Percentiles rank a stretch among this genome's conserved stretches.
phyloP scores from a whole-genome alignment of 2,797 vertebrate genomes.

The Rhyacichthys aspro region DNA sequence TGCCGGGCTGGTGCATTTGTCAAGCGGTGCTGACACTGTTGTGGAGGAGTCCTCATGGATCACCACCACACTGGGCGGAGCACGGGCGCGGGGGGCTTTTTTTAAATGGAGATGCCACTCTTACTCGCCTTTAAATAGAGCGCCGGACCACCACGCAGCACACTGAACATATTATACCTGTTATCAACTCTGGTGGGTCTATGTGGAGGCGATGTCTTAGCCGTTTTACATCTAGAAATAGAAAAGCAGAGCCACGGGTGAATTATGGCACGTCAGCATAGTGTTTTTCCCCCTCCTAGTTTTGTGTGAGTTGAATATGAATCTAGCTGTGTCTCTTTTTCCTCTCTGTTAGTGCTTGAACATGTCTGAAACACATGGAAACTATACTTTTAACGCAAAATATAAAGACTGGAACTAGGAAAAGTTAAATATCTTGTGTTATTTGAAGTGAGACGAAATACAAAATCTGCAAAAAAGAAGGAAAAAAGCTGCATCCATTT shows the following conservation, averaged over 20 bases:
- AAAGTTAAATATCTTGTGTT: too few species aligned
- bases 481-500: too few species aligned
- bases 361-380: too few species aligned
- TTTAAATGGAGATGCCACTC: constrained; percentile 55
- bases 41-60: constrained; percentile 61
- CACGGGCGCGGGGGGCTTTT: neutral
- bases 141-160: constrained; percentile 15
- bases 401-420: too few species aligned
- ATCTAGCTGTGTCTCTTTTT: constrained; percentile 18
- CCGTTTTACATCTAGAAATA: constrained; percentile 36
- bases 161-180: constrained; percentile 26
- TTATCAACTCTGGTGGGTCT: constrained; percentile 18
- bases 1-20: constrained; percentile 71
- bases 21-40: constrained; percentile 64
- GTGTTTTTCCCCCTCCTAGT: constrained; percentile 28
- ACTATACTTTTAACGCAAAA: too few species aligned
- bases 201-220: constrained; percentile 6
- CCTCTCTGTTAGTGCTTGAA: constrained; percentile 15
- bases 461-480: too few species aligned
- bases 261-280: constrained; percentile 59
- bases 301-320: constrained; percentile 51
- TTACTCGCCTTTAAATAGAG: constrained; percentile 37
- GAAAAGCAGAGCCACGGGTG: constrained; percentile 38
- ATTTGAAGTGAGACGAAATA: too few species aligned
- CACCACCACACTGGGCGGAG: constrained; percentile 39